Conservation (phyloP, 2,113 vertebrate species). For the Myiozetetes cayanensis region DNA sequence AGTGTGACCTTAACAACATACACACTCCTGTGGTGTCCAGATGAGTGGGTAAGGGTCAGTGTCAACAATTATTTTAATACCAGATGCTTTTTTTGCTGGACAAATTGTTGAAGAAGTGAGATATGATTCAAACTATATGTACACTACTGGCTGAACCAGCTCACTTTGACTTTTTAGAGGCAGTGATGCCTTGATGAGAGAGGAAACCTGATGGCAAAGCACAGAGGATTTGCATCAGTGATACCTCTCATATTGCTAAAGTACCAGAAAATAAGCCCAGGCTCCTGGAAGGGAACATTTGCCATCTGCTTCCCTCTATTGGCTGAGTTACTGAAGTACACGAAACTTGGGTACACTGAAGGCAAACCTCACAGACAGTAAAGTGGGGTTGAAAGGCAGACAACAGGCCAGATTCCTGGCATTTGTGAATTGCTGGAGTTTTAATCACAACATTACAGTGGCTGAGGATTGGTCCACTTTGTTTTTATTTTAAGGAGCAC, state of each 20-base stretch:
- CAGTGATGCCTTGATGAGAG: not conserved
- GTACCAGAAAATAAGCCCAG: not conserved
- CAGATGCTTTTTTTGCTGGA: not conserved
- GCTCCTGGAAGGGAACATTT: conserved; percentile 1
- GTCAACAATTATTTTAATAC: not conserved
- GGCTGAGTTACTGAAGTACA: conserved; percentile 27
- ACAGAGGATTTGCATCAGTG: not conserved
- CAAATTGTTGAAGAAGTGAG: not conserved
- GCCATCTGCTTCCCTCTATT: conserved; percentile 50
- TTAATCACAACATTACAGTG: not conserved
- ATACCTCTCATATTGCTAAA: not conserved
- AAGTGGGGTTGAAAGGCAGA: not conserved
- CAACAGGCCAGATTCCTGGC: not conserved
- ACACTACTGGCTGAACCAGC: not conserved
- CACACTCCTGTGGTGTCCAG: not conserved
- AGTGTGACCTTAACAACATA: accelerated
- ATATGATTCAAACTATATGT: not conserved
- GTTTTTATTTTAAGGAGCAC: not conserved
- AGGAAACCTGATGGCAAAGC: not conserved
- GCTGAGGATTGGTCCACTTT: not conserved
- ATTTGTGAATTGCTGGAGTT: not conserved
- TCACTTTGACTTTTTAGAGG: not conserved
- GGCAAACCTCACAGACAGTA: not conserved
- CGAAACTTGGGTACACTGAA: not conserved
- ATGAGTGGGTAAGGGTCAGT: not conserved